Evolutionary conservation across 2,797 vertebrate genomes (phyloP).

Genomic region (Phataginus tetradactyla): DNA sequence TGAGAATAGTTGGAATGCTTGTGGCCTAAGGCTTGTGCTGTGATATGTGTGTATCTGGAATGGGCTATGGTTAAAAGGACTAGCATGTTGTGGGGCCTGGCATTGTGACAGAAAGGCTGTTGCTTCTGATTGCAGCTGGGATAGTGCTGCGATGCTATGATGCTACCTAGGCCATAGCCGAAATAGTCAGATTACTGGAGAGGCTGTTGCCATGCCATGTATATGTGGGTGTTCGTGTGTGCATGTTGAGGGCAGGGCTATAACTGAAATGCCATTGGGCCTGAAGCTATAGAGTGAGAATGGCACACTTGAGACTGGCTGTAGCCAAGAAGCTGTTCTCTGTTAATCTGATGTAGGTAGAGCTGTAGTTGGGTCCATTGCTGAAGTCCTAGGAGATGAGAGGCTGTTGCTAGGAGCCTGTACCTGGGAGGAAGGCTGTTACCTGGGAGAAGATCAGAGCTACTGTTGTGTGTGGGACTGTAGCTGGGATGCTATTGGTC

Average conservation of each 20-base stretch:
- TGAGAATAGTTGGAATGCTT: conserved; percentile 58
- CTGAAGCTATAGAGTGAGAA: neutral
- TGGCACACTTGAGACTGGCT: conserved; percentile 3
- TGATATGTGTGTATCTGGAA: conserved; percentile 19
- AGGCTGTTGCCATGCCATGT: neutral
- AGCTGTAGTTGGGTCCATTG: conserved; percentile 42
- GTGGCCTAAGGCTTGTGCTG: neutral
- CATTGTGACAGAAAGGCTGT: neutral
- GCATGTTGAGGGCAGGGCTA: neutral
- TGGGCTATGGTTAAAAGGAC: conserved; percentile 44
- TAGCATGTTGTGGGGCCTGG: neutral
- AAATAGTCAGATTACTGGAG: neutral
- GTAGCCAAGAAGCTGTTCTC: conserved; percentile 21
- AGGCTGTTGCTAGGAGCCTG: conserved; percentile 74
- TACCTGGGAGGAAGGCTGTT: conserved; percentile 73
- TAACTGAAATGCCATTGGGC: neutral
- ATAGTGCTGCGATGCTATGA: neutral
- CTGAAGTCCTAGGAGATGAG: conserved; percentile 62
- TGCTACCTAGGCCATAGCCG: neutral
- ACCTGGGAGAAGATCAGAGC: conserved; percentile 68
- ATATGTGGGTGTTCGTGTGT: neutral
- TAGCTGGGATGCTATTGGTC: conserved; percentile 47
- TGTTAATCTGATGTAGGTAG: conserved; percentile 14
- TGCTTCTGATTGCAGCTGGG: neutral
- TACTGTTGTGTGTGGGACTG: conserved; percentile 67